Conservation (phyloP, 1,140 invertebrate species). For the Lasioglossum albipes region DNA sequence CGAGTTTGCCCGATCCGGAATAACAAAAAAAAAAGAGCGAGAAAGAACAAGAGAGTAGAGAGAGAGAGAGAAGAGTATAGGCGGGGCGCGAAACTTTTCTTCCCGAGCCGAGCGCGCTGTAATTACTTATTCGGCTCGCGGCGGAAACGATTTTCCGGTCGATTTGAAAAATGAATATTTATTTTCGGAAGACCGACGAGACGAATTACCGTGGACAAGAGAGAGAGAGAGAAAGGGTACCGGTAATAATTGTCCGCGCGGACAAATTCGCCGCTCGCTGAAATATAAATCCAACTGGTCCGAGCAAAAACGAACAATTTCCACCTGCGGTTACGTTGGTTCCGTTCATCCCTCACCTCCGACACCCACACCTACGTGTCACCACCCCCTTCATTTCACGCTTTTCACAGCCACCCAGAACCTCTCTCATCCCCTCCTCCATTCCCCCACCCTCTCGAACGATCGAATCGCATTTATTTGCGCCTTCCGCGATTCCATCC, state of each 20-base stretch:
- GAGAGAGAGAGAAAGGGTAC: neutral
- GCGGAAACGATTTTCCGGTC: too few relatives aligned
- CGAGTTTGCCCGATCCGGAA: neutral
- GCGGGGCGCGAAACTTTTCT: too few relatives aligned
- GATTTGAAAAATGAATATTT: too few relatives aligned
- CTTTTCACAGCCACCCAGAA: neutral
- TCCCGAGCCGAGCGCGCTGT: too few relatives aligned
- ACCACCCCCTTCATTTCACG: neutral
- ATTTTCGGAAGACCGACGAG: too few relatives aligned
- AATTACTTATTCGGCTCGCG: neutral
- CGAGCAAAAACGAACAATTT: neutral
- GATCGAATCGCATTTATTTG: constrained; percentile 37
- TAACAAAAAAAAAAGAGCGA: neutral
- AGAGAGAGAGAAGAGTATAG: too few relatives aligned
- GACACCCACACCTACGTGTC: too few relatives aligned
- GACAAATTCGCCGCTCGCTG: neutral
- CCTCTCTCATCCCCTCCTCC: neutral
- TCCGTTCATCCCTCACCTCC: neutral
- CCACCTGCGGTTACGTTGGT: neutral
- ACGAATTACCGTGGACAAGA: too few relatives aligned
- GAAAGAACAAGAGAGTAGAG: too few relatives aligned
- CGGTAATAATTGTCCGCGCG: neutral
- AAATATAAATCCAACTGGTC: neutral
- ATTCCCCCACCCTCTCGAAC: neutral
- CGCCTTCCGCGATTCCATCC: constrained; percentile 24